Evolutionary conservation across 2,797 vertebrate species (phyloP).

Genomic region (Halcyon smyrnensis): DNA sequence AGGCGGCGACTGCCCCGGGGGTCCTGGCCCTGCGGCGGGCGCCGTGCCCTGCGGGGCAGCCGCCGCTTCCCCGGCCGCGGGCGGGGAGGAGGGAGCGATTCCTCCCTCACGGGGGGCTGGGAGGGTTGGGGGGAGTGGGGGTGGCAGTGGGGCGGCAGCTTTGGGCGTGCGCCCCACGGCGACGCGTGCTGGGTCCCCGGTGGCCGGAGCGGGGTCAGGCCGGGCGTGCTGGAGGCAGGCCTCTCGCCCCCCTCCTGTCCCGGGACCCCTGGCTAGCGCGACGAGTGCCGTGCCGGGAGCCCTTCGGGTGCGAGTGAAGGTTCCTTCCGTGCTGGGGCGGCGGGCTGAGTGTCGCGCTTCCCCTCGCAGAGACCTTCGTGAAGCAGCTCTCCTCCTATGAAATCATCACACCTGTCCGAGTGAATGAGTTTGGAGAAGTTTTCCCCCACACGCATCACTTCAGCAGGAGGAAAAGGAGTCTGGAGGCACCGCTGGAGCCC

Average conservation of each 20-base stretch:
- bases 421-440: constrained; percentile 92
- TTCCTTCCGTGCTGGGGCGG: not conserved
- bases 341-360: not conserved
- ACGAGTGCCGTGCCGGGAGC: not conserved
- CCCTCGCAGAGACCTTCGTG: constrained; percentile 87
- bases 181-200: not conserved
- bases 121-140: not conserved
- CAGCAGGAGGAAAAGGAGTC: constrained; percentile 87
- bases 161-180: not conserved
- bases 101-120: not conserved
- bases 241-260: not conserved
- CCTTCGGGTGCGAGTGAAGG: not conserved
- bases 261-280: not conserved
- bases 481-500: constrained; percentile 71
- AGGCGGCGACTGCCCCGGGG: not conserved
- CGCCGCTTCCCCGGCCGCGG: not conserved
- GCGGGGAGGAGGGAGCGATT: not conserved
- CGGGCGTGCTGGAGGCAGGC: not conserved
- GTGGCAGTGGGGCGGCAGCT: too few species aligned
- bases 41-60: not conserved
- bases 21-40: not conserved
- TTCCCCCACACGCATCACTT: constrained; percentile 87
- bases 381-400: constrained; percentile 91
- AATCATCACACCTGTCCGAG: constrained; percentile 89
- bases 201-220: not conserved